phyloP scores from a whole-genome alignment of 2,797 vertebrate species.

The Distichodus sexfasciatus region DNA sequence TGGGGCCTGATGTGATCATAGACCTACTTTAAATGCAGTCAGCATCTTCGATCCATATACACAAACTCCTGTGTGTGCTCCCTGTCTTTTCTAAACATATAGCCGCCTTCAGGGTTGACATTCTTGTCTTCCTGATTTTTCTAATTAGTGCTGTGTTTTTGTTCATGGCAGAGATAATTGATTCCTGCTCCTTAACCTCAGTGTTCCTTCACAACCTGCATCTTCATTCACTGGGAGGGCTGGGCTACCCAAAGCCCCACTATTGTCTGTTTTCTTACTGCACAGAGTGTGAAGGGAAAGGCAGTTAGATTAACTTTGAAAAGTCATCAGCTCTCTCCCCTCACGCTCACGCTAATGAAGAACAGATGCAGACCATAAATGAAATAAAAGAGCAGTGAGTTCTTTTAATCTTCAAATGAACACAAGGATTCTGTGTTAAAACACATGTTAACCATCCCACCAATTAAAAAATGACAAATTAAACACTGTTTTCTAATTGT shows the following conservation, averaged over 20 bases:
- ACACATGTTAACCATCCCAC: not conserved
- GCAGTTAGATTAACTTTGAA: constrained; percentile 14
- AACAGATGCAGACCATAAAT: constrained; percentile 21
- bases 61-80: not conserved
- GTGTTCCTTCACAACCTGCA: not conserved
- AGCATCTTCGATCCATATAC: not conserved
- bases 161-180: constrained; percentile 2
- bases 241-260: not conserved
- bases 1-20: not conserved
- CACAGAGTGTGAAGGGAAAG: not conserved
- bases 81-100: not conserved
- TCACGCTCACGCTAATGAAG: constrained; percentile 12
- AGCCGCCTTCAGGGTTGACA: not conserved
- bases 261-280: constrained; percentile 32
- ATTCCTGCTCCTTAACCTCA: constrained; percentile 5
- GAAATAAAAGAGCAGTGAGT: not conserved
- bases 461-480: too few species aligned
- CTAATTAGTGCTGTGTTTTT: not conserved
- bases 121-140: not conserved
- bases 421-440: not conserved
- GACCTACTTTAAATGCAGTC: not conserved
- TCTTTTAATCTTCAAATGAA: not conserved
- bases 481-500: not conserved
- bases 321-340: not conserved
- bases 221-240: constrained; percentile 3